Evolutionary conservation across 2,797 vertebrate species (phyloP), one percentile per base, ranked within the genome.

Genomic region (Hippoglossus hippoglossus): DNA sequence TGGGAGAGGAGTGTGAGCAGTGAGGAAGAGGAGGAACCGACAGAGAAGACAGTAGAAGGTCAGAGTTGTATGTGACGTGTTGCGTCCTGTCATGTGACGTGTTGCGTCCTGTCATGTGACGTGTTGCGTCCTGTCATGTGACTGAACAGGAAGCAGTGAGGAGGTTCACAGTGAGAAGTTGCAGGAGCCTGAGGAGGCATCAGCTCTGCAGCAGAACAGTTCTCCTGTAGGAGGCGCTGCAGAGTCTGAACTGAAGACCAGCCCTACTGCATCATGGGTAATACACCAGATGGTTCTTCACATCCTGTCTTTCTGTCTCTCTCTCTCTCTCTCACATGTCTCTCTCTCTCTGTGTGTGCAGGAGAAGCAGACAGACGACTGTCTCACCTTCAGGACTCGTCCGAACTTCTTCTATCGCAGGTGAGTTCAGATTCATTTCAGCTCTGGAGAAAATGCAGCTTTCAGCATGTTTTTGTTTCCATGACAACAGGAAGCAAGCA

Each of bases 401-500:
- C 54, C 31, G 0, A 71, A 83, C 41, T 90, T 90, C 67, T 51
- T 61, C 1, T 77, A 87, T 13, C 84, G 86, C 61, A 87, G 89
- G 89, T 90, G 47, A 61, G 79, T 6, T 7, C 0, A 4, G 9
- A 1, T 6, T 36, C 7, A 8, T 8, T 8, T 31, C 28, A 31
- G 28, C 6, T 31, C 28, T 5, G 4, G 2, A 0, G 25, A 5
- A 8, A 28, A 2, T 21, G 2, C 50, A 5, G 3, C 0, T 3
- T 0, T 31, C 15, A 24, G 1, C 15, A 0, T 24, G 21, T 56
- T 70, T 26, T 44, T 87, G 67, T 77, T 86, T 77, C 69, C 28
- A 26, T 79, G 49, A 25, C 82, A 73, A 57, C 92, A 97, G 96
- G 85, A 96, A 97, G 84, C 90, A 91, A 47, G 96, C 96, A 0